A percentile compares a stretch with the other conserved stretches of the same genome.
These are phyloP conservation scores for Montipora foliosa DNA, from an alignment of 64 coral and sea anemone species.

Conservation along the genomic window DNA sequence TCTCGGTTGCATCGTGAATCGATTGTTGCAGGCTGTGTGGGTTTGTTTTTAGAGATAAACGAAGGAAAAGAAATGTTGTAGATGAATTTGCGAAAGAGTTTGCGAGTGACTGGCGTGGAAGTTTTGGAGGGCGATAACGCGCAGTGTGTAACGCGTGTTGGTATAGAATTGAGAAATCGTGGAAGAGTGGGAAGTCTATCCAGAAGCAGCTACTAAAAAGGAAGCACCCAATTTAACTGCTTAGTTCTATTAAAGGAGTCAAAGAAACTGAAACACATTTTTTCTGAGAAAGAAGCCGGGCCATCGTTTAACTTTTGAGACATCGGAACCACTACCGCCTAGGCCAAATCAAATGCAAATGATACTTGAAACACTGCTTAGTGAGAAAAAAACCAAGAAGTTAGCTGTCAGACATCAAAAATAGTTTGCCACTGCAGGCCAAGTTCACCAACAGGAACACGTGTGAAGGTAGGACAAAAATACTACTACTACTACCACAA, in stretches of 20 bases:
- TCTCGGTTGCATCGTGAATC: not conserved
- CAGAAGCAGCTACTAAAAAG: not conserved
- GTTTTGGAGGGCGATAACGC: not conserved
- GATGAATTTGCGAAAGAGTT: not conserved
- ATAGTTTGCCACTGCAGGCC: not conserved
- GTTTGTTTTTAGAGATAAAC: not conserved
- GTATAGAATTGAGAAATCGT: not conserved
- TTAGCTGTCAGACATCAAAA: not conserved
- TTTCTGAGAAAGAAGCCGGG: not conserved
- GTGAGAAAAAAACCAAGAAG: not conserved
- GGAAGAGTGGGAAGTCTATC: not conserved
- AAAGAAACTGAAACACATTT: not conserved
- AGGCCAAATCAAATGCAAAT: slow-evolving; percentile 7
- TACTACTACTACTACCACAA: not conserved
- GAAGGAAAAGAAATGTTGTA: not conserved
- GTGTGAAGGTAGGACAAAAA: not conserved
- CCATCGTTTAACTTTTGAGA: not conserved
- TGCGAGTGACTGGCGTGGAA: not conserved
- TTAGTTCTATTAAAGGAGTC: not conserved
- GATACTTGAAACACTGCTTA: not conserved
- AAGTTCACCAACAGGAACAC: not conserved
- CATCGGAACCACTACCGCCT: not conserved
- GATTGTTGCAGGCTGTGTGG: not conserved
- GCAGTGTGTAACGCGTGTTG: slow-evolving; percentile 1
- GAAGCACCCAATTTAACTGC: not conserved